Percentiles rank a stretch among this genome's conserved stretches.
phyloP scores from a whole-genome alignment of 2,888 invertebrate genomes.

The Drepana falcataria region DNA sequence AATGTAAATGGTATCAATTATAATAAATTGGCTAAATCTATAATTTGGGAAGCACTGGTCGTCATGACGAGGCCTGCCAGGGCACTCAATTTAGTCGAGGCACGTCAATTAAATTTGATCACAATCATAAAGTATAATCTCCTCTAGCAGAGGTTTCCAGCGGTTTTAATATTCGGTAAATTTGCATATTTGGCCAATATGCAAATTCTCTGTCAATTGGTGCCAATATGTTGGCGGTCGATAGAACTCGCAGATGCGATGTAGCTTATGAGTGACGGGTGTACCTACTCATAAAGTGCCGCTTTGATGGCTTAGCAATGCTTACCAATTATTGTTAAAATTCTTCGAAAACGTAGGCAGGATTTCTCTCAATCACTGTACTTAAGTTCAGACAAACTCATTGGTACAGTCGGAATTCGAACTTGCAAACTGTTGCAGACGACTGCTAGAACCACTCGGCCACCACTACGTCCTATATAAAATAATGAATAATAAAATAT shows the following conservation, averaged over 20 bases:
- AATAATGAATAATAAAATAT: too few species aligned
- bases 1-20: constrained; percentile 10
- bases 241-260: not conserved
- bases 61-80: constrained; percentile 16
- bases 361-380: too few species aligned
- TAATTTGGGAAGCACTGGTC: constrained; percentile 10
- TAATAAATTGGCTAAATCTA: constrained; percentile 7
- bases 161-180: constrained; percentile 4
- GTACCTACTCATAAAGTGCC: not conserved
- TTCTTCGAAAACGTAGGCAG: too few species aligned
- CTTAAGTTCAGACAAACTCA: too few species aligned
- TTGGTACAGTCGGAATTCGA: too few species aligned
- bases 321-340: too few species aligned
- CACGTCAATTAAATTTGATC: constrained; percentile 19
- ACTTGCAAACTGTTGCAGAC: too few species aligned
- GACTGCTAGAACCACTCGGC: too few species aligned
- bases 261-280: constrained; percentile 7
- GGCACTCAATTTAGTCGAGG: constrained; percentile 15
- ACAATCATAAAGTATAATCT: constrained; percentile 14
- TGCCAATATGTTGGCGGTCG: constrained; percentile 3
- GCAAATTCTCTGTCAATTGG: constrained; percentile 8
- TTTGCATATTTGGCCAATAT: constrained; percentile 8
- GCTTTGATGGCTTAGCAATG: too few species aligned
- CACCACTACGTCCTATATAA: too few species aligned
- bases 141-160: not conserved